These are phyloP conservation scores for Cephalopachus bancanus DNA, from an alignment of 2,797 vertebrate genomes.

Conservation along the genomic window DNA sequence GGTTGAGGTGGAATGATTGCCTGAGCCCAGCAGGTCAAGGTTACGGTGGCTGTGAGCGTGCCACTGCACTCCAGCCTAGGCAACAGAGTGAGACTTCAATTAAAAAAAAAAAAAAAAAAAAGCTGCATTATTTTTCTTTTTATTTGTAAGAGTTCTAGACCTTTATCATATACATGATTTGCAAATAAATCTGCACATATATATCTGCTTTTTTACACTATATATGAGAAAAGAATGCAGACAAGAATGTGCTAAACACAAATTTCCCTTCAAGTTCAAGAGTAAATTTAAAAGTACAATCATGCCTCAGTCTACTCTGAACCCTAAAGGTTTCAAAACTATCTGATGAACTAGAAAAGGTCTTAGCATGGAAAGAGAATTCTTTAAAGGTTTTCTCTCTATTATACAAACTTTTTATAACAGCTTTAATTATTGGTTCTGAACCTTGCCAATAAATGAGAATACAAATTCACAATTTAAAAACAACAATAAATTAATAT, in stretches of 20 bases:
- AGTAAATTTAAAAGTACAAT: neutral
- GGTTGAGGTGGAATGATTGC: too few relatives aligned
- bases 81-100: too few relatives aligned
- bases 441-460: neutral
- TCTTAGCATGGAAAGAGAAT: neutral
- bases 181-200: neutral
- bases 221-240: neutral
- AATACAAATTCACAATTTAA: neutral
- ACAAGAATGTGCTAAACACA: neutral
- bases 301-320: neutral
- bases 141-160: conserved; percentile 32
- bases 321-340: neutral
- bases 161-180: neutral
- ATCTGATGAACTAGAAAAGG: neutral
- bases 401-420: neutral
- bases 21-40: too few relatives aligned
- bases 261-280: neutral
- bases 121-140: neutral
- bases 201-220: neutral
- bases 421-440: neutral
- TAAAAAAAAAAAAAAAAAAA: too few relatives aligned
- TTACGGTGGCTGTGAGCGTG: too few relatives aligned
- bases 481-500: neutral
- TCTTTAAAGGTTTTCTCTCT: conserved; percentile 8
- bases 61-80: too few relatives aligned